Conservation (phyloP, 2,113 vertebrate genomes). For the Macquaria ambigua region DNA sequence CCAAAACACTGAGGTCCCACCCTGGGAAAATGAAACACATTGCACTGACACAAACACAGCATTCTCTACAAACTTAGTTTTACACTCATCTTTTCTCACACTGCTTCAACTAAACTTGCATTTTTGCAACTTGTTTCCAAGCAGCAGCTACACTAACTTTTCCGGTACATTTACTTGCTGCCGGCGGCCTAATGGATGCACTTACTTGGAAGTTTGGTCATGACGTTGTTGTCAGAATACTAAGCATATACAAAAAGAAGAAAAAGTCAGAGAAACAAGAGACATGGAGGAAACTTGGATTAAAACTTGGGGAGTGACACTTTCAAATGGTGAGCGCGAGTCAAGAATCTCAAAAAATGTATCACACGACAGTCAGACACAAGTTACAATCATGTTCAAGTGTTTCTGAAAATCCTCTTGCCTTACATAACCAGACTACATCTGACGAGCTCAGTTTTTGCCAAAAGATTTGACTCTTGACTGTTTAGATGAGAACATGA, state of each 20-base stretch:
- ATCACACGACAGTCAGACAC: neutral
- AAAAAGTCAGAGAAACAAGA: neutral
- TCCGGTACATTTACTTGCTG: conserved; percentile 10
- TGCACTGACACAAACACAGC: conserved; percentile 56
- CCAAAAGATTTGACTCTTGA: neutral
- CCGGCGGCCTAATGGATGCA: conserved; percentile 25
- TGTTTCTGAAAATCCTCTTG: neutral
- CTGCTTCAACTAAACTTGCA: conserved; percentile 40
- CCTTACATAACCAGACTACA: neutral
- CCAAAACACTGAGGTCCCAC: conserved; percentile 62
- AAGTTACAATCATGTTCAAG: too few relatives aligned
- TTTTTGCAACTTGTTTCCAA: conserved; percentile 28
- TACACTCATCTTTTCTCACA: conserved; percentile 17
- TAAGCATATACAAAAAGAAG: neutral
- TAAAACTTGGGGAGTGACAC: conserved; percentile 4
- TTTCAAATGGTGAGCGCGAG: neutral
- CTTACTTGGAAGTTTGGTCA: conserved; percentile 7
- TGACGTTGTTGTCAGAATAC: conserved; percentile 15
- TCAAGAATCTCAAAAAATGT: neutral
- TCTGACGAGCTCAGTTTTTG: neutral
- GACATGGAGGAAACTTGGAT: neutral
- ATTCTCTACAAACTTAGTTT: conserved; percentile 34
- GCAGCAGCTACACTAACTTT: conserved; percentile 40
- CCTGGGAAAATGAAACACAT: conserved; percentile 71
- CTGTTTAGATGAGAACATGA: neutral